Evolutionary conservation across 2,113 vertebrate genomes (phyloP).

Genomic region (Equus quagga): DNA sequence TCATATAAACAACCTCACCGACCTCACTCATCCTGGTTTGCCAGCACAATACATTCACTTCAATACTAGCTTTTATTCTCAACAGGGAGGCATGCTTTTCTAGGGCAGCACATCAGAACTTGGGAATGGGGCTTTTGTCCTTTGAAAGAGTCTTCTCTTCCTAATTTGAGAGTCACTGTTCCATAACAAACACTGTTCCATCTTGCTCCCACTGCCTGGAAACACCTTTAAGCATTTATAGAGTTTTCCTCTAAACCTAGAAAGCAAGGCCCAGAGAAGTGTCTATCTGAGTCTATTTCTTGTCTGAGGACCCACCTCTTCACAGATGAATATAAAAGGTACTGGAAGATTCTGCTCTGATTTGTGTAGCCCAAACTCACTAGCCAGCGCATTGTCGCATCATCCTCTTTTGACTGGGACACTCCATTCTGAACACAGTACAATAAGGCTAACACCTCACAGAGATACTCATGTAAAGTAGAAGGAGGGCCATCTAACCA

Average conservation of each 20-base stretch:
- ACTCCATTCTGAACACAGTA: background rate
- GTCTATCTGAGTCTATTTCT: background rate
- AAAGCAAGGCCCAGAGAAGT: background rate
- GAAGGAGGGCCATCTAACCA: background rate
- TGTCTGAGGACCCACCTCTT: background rate
- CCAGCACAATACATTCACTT: background rate
- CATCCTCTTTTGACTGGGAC: background rate
- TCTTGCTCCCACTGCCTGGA: background rate
- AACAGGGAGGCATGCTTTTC: background rate
- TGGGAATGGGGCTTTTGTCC: background rate
- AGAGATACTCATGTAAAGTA: background rate
- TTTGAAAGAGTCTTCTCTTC: background rate
- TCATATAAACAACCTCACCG: background rate
- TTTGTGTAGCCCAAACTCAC: background rate
- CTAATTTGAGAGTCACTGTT: background rate
- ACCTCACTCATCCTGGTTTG: background rate
- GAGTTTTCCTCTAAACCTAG: background rate
- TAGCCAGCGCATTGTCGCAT: background rate
- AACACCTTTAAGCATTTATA: background rate
- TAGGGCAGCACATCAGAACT: background rate
- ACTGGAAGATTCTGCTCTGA: background rate
- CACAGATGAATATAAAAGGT: background rate
- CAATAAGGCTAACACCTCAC: background rate
- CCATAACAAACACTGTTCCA: background rate
- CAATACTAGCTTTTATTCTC: background rate